These are phyloP conservation scores for Drosophila neutralis DNA, from an alignment of 2,888 invertebrate species.

Conservation along the genomic window DNA sequence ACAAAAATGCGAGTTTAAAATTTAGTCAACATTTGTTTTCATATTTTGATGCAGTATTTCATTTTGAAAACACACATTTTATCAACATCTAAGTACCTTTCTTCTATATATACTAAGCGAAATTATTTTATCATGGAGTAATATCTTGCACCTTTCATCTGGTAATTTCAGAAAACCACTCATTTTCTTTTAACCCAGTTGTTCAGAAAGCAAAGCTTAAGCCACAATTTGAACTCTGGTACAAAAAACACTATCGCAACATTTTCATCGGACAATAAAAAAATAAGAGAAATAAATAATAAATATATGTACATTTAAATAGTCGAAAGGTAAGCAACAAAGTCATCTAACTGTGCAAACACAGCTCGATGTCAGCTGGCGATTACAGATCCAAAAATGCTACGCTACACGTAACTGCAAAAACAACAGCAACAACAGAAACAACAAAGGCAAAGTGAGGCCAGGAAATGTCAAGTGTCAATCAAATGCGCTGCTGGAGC, in stretches of 20 bases:
- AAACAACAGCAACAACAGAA: not conserved
- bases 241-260: slow-evolving; percentile 45
- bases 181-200: slow-evolving; percentile 46
- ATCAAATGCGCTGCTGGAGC: slow-evolving; percentile 71
- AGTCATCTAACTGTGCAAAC: slow-evolving; percentile 57
- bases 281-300: not conserved
- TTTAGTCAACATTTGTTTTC: too few species aligned
- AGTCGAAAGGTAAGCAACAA: slow-evolving; percentile 26
- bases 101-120: too few species aligned
- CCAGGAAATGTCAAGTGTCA: slow-evolving; percentile 75
- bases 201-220: slow-evolving; percentile 40
- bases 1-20: not conserved
- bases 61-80: too few species aligned
- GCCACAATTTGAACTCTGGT: not conserved
- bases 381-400: slow-evolving; percentile 56
- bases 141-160: slow-evolving; percentile 11
- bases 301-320: slow-evolving; percentile 11
- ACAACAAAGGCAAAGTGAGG: slow-evolving; percentile 3
- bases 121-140: not conserved
- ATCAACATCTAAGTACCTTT: too few species aligned
- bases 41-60: too few species aligned
- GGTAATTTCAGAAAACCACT: not conserved
- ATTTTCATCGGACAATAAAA: slow-evolving; percentile 52
- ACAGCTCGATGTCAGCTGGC: slow-evolving; percentile 66
- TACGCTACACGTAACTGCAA: slow-evolving; percentile 48